Percentiles rank a stretch among this genome's conserved stretches.
phyloP scores from a whole-genome alignment of 2,888 invertebrate species.

The Gibbula magus region DNA sequence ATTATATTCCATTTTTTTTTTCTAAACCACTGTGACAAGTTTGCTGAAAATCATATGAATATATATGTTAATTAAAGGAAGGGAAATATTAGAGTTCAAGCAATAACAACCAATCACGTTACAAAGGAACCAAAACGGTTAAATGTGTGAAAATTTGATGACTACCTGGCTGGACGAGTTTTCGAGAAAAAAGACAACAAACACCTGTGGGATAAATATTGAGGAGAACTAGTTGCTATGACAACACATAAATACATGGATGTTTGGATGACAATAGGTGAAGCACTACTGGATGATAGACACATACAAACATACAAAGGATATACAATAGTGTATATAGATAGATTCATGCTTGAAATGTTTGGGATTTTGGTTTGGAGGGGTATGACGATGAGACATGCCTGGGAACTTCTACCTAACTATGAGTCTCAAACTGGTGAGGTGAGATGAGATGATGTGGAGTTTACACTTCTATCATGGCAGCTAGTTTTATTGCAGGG shows the following conservation, averaged over 20 bases:
- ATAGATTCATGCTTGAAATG: not conserved
- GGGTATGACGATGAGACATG: no score
- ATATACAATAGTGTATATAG: not conserved
- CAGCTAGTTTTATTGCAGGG: no score
- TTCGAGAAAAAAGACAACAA: constrained; percentile 62
- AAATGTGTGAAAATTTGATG: constrained; percentile 41
- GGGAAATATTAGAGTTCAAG: not conserved
- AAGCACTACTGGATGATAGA: not conserved
- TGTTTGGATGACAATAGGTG: not conserved
- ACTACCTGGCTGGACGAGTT: constrained; percentile 40
- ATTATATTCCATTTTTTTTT: no score
- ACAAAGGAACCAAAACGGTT: not conserved
- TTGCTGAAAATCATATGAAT: no score
- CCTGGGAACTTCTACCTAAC: no score
- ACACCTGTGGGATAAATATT: constrained; percentile 51
- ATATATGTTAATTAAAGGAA: not conserved
- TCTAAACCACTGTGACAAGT: no score
- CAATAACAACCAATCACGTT: not conserved
- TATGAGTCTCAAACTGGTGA: no score
- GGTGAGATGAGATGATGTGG: no score
- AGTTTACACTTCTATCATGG: no score
- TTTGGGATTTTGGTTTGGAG: not conserved
- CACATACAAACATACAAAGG: not conserved
- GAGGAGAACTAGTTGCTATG: constrained; percentile 5
- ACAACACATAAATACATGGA: not conserved